Conservation (phyloP, 2,113 vertebrate genomes). For the Ifrita kowaldi region DNA sequence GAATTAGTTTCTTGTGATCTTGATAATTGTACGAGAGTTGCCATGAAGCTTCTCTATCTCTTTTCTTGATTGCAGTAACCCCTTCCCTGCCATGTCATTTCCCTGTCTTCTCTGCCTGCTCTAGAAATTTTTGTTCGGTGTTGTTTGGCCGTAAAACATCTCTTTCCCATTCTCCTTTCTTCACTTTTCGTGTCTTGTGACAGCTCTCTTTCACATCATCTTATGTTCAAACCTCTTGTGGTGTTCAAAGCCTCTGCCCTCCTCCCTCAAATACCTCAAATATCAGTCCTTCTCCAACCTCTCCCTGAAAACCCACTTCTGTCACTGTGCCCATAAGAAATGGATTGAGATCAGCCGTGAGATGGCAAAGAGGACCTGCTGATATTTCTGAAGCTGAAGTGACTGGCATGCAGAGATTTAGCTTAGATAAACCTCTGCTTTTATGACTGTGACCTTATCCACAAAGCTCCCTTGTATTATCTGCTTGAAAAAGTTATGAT, state of each 20-base stretch:
- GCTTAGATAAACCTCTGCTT: conserved; percentile 13
- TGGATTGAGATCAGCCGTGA: not conserved
- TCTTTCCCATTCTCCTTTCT: not conserved
- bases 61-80: not conserved
- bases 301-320: not conserved
- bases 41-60: not conserved
- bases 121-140: not conserved
- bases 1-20: not conserved
- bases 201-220: not conserved
- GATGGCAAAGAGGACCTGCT: not conserved
- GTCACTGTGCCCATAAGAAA: not conserved
- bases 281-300: not conserved
- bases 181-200: not conserved
- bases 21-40: not conserved
- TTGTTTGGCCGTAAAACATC: not conserved
- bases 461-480: not conserved
- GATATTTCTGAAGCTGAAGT: conserved; percentile 3
- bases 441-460: not conserved
- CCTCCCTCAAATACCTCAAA: not conserved
- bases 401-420: not conserved
- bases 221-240: not conserved
- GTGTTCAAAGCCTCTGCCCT: not conserved
- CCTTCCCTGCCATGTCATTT: not conserved
- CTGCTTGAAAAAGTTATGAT: not conserved
- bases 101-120: not conserved